Evolutionary conservation across 2,888 invertebrate species (phyloP).

Genomic region (Maniola hyperantus): DNA sequence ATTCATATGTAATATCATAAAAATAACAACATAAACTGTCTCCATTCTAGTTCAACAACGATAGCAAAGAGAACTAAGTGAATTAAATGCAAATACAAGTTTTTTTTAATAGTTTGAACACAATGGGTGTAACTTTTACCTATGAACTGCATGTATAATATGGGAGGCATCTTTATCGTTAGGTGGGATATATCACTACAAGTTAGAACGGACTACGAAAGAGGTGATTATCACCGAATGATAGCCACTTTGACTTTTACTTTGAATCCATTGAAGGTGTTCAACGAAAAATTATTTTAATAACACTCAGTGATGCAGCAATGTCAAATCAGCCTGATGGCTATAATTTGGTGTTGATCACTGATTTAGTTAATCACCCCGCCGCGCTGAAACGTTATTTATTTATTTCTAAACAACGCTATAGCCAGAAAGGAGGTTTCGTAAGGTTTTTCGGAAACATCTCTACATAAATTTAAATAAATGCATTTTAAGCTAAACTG

Average conservation of each 20-base stretch:
- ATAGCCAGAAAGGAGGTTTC: neutral
- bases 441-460: neutral
- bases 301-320: too few species aligned
- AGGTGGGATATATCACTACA: slow-evolving; percentile 67
- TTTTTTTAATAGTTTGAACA: slow-evolving; percentile 53
- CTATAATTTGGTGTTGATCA: too few species aligned
- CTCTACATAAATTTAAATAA: neutral
- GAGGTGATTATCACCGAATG: slow-evolving; percentile 52
- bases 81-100: slow-evolving; percentile 59
- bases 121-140: slow-evolving; percentile 51
- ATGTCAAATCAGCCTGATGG: too few species aligned
- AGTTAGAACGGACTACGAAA: slow-evolving; percentile 50
- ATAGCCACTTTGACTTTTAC: too few species aligned
- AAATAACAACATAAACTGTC: slow-evolving; percentile 54
- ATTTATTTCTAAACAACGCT: neutral
- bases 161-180: slow-evolving; percentile 55
- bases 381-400: slow-evolving; percentile 54
- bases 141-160: slow-evolving; percentile 45
- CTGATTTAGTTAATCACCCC: too few species aligned
- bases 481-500: neutral
- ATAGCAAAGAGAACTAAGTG: slow-evolving; percentile 42
- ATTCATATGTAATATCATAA: slow-evolving; percentile 57
- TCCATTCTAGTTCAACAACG: slow-evolving; percentile 49
- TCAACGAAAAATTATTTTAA: too few species aligned
- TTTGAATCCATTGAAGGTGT: too few species aligned